Percentiles rank a stretch among this genome's conserved stretches.
These are phyloP conservation scores for Ageneiosus marmoratus DNA, from an alignment of 2,113 vertebrate species.

Conservation along the genomic window DNA sequence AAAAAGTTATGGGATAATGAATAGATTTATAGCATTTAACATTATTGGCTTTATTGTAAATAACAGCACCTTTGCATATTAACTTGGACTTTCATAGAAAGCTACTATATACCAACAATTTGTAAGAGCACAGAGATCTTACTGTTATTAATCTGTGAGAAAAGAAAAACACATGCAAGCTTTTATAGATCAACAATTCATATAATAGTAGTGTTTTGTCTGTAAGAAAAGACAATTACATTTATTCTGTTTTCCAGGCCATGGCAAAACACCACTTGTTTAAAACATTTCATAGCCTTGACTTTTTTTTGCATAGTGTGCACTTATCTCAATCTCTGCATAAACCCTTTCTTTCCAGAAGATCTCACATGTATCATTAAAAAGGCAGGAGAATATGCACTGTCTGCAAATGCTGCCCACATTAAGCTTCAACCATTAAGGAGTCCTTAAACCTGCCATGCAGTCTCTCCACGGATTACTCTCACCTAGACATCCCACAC, in stretches of 20 bases:
- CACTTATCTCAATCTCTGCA: constrained; percentile 31
- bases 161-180: background rate
- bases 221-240: background rate
- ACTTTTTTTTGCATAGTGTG: background rate
- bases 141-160: background rate
- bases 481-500: constrained; percentile 9
- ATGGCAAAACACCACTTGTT: constrained; percentile 1
- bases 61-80: background rate
- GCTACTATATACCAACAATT: background rate
- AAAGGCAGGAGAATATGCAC: constrained; percentile 15
- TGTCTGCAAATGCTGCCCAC: constrained; percentile 26
- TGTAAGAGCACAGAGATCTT: background rate
- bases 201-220: background rate
- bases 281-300: background rate
- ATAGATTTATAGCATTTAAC: background rate
- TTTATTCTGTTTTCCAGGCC: background rate
- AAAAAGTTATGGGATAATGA: background rate
- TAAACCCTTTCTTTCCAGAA: constrained; percentile 8
- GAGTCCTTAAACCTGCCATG: constrained; percentile 26
- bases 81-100: background rate
- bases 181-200: background rate
- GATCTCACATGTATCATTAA: constrained; percentile 24
- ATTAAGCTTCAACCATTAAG: constrained; percentile 36
- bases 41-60: background rate
- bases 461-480: constrained; percentile 2